A percentile compares a stretch with the other conserved stretches of the same genome.
Conservation (phyloP, 2,797 vertebrate species). For the Sebastiscus tertius region DNA sequence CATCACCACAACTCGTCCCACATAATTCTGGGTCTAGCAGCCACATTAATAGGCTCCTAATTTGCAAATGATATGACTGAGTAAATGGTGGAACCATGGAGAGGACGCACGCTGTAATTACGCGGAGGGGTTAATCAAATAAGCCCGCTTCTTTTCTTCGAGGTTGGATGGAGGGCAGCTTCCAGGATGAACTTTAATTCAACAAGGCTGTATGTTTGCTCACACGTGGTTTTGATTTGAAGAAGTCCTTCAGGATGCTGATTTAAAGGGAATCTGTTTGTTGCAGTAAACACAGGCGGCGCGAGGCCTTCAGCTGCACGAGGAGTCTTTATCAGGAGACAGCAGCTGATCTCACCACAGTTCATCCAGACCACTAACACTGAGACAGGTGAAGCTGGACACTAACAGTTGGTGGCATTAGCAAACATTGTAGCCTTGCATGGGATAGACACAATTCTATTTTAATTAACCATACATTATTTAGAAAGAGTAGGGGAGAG, state of each 20-base stretch:
- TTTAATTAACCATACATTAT: not conserved
- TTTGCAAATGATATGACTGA: constrained; percentile 67
- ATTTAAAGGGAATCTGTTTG: constrained; percentile 52
- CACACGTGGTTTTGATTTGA: constrained; percentile 66
- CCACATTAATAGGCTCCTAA: constrained; percentile 62
- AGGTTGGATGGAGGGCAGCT: constrained; percentile 55
- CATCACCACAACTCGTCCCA: constrained; percentile 38
- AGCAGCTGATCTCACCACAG: constrained; percentile 25
- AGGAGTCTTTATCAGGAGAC: not conserved
- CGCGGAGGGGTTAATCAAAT: constrained; percentile 59
- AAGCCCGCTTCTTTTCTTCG: constrained; percentile 21
- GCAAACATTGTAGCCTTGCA: not conserved
- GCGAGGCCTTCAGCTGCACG: not conserved
- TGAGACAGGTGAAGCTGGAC: constrained; percentile 36
- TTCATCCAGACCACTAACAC: constrained; percentile 16
- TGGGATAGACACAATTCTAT: not conserved
- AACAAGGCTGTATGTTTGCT: constrained; percentile 56
- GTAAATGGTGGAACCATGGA: constrained; percentile 34
- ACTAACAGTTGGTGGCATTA: not conserved
- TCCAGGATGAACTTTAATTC: constrained; percentile 55
- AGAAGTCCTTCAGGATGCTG: constrained; percentile 50
- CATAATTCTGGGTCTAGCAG: constrained; percentile 30
- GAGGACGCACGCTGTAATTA: constrained; percentile 68
- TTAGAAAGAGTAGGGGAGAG: too few relatives aligned
- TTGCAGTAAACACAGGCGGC: constrained; percentile 47